A percentile compares a stretch with the other conserved stretches of the same genome.
Evolutionary conservation across 1,140 invertebrate species (phyloP).

Genomic region (Formica exsecta): DNA sequence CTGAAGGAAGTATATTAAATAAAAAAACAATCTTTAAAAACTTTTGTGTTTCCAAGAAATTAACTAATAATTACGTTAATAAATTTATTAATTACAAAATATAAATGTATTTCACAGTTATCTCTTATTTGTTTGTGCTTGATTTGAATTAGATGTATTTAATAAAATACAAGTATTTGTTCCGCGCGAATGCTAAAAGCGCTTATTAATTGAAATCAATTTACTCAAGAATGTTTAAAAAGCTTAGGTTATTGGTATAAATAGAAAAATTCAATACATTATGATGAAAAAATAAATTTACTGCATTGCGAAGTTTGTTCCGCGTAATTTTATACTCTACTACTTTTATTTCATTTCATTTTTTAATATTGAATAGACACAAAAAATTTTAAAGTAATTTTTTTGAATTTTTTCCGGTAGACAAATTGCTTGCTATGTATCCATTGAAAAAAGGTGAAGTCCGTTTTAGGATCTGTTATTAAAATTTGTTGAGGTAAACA

Average conservation of each 20-base stretch:
- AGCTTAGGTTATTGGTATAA: neutral
- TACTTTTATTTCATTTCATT: neutral
- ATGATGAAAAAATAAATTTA: constrained; percentile 23
- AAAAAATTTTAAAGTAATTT: neutral
- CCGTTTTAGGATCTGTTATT: neutral
- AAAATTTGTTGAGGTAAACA: neutral
- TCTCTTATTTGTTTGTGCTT: neutral
- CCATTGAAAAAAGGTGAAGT: neutral
- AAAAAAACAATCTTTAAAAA: neutral
- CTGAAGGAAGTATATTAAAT: neutral
- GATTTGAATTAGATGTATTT: constrained; percentile 15
- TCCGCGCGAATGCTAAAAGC: neutral
- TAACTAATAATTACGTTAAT: neutral
- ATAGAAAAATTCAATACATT: neutral
- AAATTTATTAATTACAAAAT: constrained; percentile 14
- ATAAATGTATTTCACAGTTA: neutral
- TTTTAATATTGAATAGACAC: constrained; percentile 5
- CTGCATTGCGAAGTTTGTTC: constrained; percentile 22
- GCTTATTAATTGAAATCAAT: constrained; percentile 25
- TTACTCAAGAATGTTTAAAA: neutral
- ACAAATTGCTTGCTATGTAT: neutral
- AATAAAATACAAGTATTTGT: neutral
- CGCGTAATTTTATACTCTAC: neutral
- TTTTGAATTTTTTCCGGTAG: neutral
- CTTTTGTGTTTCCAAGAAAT: neutral